Evolutionary conservation across 2,113 vertebrate species (phyloP).

Genomic region (Pedionomus torquatus): DNA sequence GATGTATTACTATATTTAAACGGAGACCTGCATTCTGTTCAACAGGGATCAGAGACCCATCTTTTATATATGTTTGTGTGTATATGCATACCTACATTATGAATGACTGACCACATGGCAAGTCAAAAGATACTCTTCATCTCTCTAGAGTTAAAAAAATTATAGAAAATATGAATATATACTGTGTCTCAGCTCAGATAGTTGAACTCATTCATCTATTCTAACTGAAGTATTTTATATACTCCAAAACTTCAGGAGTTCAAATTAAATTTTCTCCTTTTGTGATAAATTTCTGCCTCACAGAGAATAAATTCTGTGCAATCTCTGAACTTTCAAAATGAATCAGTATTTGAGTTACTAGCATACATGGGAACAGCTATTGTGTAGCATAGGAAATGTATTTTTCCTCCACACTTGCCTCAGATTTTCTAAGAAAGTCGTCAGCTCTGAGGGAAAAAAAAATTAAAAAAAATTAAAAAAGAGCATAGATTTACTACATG

Average conservation of each 20-base stretch:
- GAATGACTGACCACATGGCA: neutral
- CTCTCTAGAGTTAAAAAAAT: neutral
- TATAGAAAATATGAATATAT: neutral
- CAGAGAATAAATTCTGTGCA: neutral
- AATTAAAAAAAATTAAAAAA: neutral
- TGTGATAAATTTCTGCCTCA: neutral
- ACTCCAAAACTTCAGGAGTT: neutral
- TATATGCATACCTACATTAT: neutral
- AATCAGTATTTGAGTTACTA: neutral
- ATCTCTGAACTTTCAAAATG: neutral
- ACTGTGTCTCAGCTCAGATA: neutral
- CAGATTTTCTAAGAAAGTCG: neutral
- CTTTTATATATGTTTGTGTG: neutral
- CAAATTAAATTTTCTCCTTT: neutral
- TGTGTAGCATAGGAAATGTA: neutral
- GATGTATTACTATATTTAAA: neutral
- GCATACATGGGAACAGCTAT: neutral
- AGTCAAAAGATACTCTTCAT: neutral
- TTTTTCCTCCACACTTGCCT: neutral
- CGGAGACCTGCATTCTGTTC: neutral
- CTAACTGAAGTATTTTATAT: neutral
- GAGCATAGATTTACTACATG: neutral
- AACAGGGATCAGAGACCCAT: neutral
- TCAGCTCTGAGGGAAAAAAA: neutral
- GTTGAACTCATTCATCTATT: neutral